Base-by-base conservation (phyloP, 1,140 invertebrate genomes). In the Orchesella cincta region DNA sequence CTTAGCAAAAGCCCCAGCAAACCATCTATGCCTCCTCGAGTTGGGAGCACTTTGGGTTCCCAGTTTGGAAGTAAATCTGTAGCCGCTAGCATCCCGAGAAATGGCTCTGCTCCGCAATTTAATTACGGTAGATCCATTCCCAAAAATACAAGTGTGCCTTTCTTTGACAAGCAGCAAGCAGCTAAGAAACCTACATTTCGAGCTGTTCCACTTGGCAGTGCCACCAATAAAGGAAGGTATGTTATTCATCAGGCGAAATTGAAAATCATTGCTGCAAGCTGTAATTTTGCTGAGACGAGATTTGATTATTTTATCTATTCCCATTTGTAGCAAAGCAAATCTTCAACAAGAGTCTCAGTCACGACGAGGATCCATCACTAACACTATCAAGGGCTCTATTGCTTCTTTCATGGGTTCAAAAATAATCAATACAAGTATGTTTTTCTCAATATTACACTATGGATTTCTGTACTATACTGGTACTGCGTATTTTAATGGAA, bases 91-190 rank as follows among this genome's bases (percentile, higher is more conserved):
- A 81, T 83, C 16, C 80, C 83, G 23, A 76, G 82, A 74, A 83
- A 83, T 74, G 83, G 78, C 46, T 81, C 78, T 20, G 80, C 78
- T 16, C 80, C 81, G 0, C 78, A 83, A 39, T 82, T 82, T 57
- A 79, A 62, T 34, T 39, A 74, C 8, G 78, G 76, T 12, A 46
- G 77, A 51, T 79, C 70, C 36, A 87, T 95, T 81, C 93, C 93
- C 67, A 94, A 94, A 85, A 95, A 94, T 84, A 92, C 92, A 28
- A 94, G 93, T 1, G 93, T 95, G 64, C 94, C 94, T 1, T 93
- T 93, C 82, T 95, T 95, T 84, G 93, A 93, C 84, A 86, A 93
- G 16, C 92, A 93, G 71, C n/a, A 52, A 33, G 23, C 29, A 72
- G 33, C 64, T 26, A 74, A 77, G 51, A 80, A 76, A 74, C 75